These are phyloP conservation scores for Pseudochirops cupreus DNA, from an alignment of 2,797 vertebrate genomes.

Conservation along the genomic window DNA sequence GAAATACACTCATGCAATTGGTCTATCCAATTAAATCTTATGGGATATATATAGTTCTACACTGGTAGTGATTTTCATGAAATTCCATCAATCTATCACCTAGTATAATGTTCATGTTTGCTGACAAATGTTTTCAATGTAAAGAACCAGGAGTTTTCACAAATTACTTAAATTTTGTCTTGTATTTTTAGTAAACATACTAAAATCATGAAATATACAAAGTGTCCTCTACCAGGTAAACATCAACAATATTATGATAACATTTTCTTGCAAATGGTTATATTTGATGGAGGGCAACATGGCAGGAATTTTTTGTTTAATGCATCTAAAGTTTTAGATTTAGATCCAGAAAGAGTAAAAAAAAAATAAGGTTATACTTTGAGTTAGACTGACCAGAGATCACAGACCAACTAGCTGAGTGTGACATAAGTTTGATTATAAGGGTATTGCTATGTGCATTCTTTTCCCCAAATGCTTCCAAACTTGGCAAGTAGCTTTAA, in stretches of 20 bases:
- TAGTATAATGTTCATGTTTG: constrained; percentile 12
- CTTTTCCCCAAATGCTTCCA: constrained; percentile 49
- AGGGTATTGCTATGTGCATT: not conserved
- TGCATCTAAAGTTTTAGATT: constrained; percentile 5
- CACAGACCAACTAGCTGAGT: not conserved
- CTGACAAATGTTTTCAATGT: constrained; percentile 8
- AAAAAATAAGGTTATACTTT: not conserved
- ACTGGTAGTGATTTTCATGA: constrained; percentile 28
- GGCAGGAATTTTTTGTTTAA: constrained; percentile 35
- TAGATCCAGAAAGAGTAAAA: not conserved
- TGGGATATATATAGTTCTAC: not conserved
- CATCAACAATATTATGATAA: constrained; percentile 29
- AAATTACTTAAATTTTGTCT: not conserved
- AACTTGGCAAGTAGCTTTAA: constrained; percentile 22
- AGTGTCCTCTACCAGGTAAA: not conserved
- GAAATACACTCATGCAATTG: not conserved
- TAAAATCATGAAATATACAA: not conserved
- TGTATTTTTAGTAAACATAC: constrained; percentile 22
- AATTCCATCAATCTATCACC: not conserved
- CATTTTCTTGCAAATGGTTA: not conserved
- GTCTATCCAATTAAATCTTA: constrained; percentile 23
- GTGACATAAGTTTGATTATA: not conserved
- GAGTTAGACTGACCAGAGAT: not conserved
- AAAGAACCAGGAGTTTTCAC: not conserved
- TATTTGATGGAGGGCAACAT: not conserved